Evolutionary conservation across 2,888 invertebrate genomes (phyloP).

Genomic region (Harpalus rubripes): DNA sequence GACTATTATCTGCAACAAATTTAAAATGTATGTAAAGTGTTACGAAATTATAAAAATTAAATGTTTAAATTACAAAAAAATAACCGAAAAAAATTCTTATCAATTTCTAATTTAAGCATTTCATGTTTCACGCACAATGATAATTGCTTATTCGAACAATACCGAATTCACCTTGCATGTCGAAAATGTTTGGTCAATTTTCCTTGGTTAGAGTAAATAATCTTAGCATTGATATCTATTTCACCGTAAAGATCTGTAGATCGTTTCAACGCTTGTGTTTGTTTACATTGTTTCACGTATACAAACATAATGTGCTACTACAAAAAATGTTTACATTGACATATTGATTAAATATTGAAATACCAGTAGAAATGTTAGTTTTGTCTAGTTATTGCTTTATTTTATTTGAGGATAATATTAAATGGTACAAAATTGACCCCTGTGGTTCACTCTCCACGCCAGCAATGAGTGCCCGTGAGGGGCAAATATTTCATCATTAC

Average conservation of each 20-base stretch:
- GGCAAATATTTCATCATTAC: too few relatives aligned
- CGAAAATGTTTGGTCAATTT: constrained; percentile 9
- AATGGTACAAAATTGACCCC: too few relatives aligned
- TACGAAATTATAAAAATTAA: background rate
- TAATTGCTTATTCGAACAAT: background rate
- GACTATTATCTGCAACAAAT: background rate
- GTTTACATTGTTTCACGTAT: constrained; percentile 6
- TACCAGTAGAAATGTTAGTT: constrained; percentile 11
- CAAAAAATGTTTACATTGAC: constrained; percentile 9
- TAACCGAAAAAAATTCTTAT: too few relatives aligned
- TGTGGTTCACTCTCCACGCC: too few relatives aligned
- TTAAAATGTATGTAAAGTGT: too few relatives aligned
- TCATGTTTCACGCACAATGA: constrained; percentile 1
- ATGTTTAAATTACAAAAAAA: background rate
- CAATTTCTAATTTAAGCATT: background rate
- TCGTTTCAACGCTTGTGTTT: background rate
- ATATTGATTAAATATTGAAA: constrained; percentile 10
- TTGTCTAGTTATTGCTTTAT: background rate
- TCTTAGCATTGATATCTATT: constrained; percentile 22
- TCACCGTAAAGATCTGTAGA: background rate
- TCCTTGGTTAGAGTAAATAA: constrained; percentile 20
- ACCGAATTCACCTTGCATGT: constrained; percentile 9
- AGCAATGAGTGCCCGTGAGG: too few relatives aligned
- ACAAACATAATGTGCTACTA: background rate
- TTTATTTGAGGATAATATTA: background rate